Evolutionary conservation across 2,113 vertebrate genomes (phyloP).

Genomic region (Nipponia nippon): DNA sequence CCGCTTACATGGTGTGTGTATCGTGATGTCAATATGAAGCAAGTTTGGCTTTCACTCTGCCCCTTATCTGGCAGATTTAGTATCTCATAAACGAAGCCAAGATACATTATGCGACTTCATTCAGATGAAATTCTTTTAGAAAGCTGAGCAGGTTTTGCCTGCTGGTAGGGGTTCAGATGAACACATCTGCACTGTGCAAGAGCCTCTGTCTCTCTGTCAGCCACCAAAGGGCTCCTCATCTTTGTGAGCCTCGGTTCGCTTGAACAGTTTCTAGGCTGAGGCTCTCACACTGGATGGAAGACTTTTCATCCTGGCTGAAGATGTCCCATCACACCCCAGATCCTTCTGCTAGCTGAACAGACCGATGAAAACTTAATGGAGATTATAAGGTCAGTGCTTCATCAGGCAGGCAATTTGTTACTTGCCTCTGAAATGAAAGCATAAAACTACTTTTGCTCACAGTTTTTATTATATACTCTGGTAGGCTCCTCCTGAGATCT

Average conservation of each 20-base stretch:
- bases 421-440: not conserved
- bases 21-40: not conserved
- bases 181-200: not conserved
- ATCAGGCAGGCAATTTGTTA: not conserved
- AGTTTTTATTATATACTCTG: not conserved
- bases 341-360: not conserved
- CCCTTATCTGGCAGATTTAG: not conserved
- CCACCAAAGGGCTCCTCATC: not conserved
- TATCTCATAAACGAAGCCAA: not conserved
- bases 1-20: accelerated
- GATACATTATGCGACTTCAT: not conserved
- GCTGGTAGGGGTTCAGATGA: not conserved
- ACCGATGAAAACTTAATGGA: not conserved
- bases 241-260: not conserved
- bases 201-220: not conserved
- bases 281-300: not conserved
- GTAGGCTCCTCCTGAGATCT: not conserved
- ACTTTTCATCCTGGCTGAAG: not conserved
- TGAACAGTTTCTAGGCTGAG: not conserved
- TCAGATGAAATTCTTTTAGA: not conserved
- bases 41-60: not conserved
- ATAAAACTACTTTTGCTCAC: not conserved
- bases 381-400: not conserved
- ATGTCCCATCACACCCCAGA: not conserved
- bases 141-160: not conserved